phyloP scores from a whole-genome alignment of 2,888 invertebrate species.

The Drosophila atroscutellata region DNA sequence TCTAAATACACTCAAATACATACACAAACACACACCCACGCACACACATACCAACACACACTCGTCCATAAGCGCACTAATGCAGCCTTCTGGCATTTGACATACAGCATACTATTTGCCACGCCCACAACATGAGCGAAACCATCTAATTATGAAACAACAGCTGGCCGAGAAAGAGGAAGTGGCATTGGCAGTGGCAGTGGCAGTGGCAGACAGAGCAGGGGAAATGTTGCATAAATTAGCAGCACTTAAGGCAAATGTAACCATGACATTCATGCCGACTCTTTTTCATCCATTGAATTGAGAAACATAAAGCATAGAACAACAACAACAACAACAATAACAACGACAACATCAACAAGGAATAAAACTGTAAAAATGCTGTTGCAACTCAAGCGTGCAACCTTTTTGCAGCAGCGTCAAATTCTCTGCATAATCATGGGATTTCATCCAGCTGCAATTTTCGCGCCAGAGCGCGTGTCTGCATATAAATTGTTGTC shows the following conservation, averaged over 20 bases:
- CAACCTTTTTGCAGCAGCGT: conserved; percentile 55
- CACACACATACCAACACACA: not conserved
- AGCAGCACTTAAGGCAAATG: conserved; percentile 32
- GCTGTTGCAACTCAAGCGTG: conserved; percentile 56
- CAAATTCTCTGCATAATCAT: conserved; percentile 77
- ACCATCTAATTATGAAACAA: conserved; percentile 65
- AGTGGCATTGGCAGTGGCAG: not conserved
- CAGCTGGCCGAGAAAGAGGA: conserved; percentile 4
- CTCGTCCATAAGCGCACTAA: conserved; percentile 3
- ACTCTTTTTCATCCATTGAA: conserved; percentile 10
- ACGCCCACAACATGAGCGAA: conserved; percentile 31
- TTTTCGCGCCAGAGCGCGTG: conserved; percentile 78
- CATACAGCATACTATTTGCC: conserved; percentile 29
- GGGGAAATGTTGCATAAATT: conserved; percentile 49
- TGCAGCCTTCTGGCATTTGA: conserved; percentile 40
- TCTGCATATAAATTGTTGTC: conserved; percentile 73
- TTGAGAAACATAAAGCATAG: conserved; percentile 20
- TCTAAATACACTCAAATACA: conserved; percentile 27
- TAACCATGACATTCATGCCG: conserved; percentile 49
- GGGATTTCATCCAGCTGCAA: conserved; percentile 83
- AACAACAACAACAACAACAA: conserved; percentile 2
- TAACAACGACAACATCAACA: not conserved
- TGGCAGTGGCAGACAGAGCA: not conserved
- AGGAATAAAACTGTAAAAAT: conserved; percentile 23
- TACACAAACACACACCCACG: conserved; percentile 7